phyloP scores from a whole-genome alignment of 2,113 vertebrate species.

The Cryptomyrus ogoouensis region DNA sequence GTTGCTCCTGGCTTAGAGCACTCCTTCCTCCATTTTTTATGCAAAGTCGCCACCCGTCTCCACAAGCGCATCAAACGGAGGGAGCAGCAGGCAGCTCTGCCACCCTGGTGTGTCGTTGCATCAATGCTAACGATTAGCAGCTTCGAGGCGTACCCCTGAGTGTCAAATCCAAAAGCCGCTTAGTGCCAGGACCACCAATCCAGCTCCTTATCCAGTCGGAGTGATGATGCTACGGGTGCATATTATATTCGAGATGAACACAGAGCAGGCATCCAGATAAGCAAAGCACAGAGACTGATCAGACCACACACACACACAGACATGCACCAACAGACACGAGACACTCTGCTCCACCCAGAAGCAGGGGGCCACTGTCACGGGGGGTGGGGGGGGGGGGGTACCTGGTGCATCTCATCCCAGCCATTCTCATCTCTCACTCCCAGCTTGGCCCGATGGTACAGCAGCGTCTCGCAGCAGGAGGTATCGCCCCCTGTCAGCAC shows the following conservation, averaged over 20 bases:
- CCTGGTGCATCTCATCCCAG: slow-evolving; percentile 87
- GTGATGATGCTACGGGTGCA: neutral
- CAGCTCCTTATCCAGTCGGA: neutral
- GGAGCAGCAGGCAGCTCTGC: neutral
- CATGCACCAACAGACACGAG: neutral
- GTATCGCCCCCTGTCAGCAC: slow-evolving; percentile 84
- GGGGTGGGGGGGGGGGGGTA: slow-evolving; percentile 29
- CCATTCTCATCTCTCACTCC: slow-evolving; percentile 78
- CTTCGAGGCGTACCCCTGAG: neutral
- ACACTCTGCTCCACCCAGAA: neutral
- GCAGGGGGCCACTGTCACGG: neutral
- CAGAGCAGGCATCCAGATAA: neutral
- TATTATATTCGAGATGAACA: neutral
- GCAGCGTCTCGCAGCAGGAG: slow-evolving; percentile 79
- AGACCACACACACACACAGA: neutral
- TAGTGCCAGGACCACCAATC: neutral
- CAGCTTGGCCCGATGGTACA: slow-evolving; percentile 74
- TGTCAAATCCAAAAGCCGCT: neutral
- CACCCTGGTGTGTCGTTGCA: neutral
- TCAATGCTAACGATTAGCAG: neutral
- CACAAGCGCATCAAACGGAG: neutral
- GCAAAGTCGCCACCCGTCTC: neutral
- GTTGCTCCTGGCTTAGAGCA: neutral
- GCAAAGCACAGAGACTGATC: neutral
- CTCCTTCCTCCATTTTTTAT: neutral